Conservation (phyloP, 2,797 vertebrate species). For the Enteromius unitaeniatus region DNA sequence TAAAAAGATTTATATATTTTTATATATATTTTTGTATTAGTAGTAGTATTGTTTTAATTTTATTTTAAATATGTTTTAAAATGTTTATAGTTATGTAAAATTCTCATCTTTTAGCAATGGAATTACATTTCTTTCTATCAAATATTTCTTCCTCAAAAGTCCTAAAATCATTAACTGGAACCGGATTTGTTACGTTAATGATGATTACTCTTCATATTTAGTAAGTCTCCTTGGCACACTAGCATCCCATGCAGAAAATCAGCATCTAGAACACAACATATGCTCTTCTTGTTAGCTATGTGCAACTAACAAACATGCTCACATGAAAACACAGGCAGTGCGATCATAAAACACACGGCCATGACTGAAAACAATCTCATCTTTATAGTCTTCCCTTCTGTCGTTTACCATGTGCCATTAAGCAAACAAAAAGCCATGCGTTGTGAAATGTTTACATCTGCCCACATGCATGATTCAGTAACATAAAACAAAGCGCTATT, state of each 20-base stretch:
- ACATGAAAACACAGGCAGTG: background rate
- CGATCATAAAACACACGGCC: background rate
- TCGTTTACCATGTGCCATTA: background rate
- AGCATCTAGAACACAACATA: background rate
- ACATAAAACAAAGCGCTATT: slow-evolving; percentile 28
- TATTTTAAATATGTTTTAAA: background rate
- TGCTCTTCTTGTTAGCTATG: background rate
- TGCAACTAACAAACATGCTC: background rate
- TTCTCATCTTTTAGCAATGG: background rate
- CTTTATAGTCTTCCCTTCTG: slow-evolving; percentile 11
- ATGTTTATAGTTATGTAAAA: background rate
- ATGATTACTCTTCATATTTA: background rate
- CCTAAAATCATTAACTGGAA: background rate
- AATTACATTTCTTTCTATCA: background rate
- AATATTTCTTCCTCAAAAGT: background rate
- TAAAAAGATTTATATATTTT: background rate
- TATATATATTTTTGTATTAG: too few relatives aligned
- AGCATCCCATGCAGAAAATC: background rate
- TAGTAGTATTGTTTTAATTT: background rate
- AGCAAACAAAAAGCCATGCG: background rate
- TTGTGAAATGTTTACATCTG: slow-evolving; percentile 29
- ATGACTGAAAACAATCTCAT: background rate
- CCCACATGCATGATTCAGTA: slow-evolving; percentile 22
- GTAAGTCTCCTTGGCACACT: background rate
- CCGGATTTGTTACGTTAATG: background rate